A percentile compares a stretch with the other conserved stretches of the same genome.
Conservation (phyloP, 2,888 invertebrate species). For the Tetragonula carbonaria region DNA sequence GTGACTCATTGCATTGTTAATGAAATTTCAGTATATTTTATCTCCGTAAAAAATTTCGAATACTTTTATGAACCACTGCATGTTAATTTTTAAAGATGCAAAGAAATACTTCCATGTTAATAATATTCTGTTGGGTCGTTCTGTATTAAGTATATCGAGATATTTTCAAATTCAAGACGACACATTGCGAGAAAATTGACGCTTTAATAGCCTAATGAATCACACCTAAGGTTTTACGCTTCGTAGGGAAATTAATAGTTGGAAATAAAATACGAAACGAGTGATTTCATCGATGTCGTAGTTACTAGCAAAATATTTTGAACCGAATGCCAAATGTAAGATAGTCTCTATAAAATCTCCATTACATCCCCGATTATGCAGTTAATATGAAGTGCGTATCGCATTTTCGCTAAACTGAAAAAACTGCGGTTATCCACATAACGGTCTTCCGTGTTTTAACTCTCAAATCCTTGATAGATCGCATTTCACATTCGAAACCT, state of each 20-base stretch:
- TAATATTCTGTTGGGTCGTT: background rate
- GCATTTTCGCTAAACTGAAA: background rate
- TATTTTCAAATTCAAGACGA: background rate
- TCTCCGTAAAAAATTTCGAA: too few species aligned
- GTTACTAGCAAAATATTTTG: background rate
- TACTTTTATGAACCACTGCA: too few species aligned
- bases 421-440: slow-evolving; percentile 2
- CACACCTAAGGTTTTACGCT: background rate
- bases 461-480: background rate
- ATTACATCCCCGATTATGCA: background rate
- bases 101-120: background rate
- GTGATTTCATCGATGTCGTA: slow-evolving; percentile 7
- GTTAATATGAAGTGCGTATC: background rate
- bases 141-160: background rate
- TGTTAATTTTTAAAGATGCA: too few species aligned
- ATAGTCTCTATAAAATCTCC: too few species aligned
- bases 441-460: background rate
- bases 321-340: background rate
- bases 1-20: too few species aligned
- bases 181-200: background rate
- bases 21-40: too few species aligned
- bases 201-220: slow-evolving; percentile 29
- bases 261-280: background rate
- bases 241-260: background rate
- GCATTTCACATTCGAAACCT: slow-evolving; percentile 4